Percentiles rank a stretch among this genome's conserved stretches.
Conservation (phyloP, 2,888 invertebrate genomes). For the Drosophila colorata region DNA sequence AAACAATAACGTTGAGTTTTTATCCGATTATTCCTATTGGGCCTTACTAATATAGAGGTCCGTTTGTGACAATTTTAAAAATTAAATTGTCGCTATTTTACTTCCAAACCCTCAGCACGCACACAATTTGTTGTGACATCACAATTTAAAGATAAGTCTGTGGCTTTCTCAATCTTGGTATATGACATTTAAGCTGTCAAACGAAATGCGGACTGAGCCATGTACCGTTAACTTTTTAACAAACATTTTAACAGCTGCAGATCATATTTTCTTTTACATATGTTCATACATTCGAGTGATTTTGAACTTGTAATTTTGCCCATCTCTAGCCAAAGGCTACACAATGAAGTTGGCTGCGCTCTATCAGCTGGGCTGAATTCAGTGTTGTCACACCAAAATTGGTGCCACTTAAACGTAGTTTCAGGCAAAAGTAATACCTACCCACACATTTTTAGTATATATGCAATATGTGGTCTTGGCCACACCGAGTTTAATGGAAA, state of each 20-base stretch:
- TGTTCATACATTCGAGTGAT: neutral
- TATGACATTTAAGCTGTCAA: neutral
- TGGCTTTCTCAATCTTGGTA: too few relatives aligned
- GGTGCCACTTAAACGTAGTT: constrained; percentile 17
- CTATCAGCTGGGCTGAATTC: constrained; percentile 9
- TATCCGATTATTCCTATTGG: too few relatives aligned
- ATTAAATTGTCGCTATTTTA: too few relatives aligned
- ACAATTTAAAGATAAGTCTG: too few relatives aligned
- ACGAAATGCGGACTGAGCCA: too few relatives aligned
- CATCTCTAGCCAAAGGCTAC: neutral
- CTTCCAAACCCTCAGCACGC: too few relatives aligned
- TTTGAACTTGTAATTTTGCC: neutral
- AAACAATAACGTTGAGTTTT: too few relatives aligned
- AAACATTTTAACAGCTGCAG: neutral
- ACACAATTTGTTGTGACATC: too few relatives aligned
- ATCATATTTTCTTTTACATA: neutral
- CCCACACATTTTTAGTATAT: constrained; percentile 12
- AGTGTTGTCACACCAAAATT: neutral
- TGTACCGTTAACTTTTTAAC: neutral
- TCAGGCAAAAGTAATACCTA: neutral
- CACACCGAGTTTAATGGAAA: constrained; percentile 35
- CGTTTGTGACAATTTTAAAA: too few relatives aligned
- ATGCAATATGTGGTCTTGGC: neutral
- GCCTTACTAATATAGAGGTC: too few relatives aligned
- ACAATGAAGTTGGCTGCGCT: constrained; percentile 32